phyloP scores from a whole-genome alignment of 1,140 invertebrate species.

The Araneus ventricosus region DNA sequence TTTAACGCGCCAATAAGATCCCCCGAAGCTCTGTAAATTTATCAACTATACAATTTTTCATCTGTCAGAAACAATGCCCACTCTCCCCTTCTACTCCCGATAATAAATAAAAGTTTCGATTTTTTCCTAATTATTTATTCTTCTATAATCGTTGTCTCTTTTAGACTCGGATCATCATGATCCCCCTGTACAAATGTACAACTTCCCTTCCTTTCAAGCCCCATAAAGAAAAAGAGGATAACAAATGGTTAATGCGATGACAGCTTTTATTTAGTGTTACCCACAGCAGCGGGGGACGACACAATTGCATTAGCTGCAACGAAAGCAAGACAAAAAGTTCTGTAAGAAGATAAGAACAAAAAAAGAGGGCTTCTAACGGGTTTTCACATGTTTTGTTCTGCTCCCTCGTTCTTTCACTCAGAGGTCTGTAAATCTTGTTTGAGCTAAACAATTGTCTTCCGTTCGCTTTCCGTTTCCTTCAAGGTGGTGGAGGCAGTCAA shows the following conservation, averaged over 20 bases:
- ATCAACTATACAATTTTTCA: no score
- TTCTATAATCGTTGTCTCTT: background rate
- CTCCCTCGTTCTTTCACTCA: background rate
- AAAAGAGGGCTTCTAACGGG: constrained; percentile 5
- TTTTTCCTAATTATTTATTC: no score
- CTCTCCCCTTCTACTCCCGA: no score
- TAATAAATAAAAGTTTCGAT: no score
- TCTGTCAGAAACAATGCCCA: no score
- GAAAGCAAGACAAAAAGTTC: constrained; percentile 32
- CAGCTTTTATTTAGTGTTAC: constrained; percentile 30
- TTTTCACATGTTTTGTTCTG: constrained; percentile 6
- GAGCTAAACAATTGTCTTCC: constrained; percentile 61
- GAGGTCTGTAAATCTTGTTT: constrained; percentile 56
- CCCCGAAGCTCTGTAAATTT: no score
- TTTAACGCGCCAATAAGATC: no score
- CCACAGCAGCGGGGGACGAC: background rate
- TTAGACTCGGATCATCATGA: background rate
- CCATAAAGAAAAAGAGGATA: constrained; percentile 4
- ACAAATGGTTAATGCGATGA: constrained; percentile 51
- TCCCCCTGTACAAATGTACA: background rate
- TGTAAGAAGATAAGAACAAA: constrained; percentile 9
- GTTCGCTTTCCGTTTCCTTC: constrained; percentile 7
- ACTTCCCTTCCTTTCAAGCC: background rate
- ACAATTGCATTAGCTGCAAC: constrained; percentile 44
- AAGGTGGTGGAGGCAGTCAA: constrained; percentile 22